Evolutionary conservation across 2,888 invertebrate genomes (phyloP).

Genomic region (Gymnoscelis rufifasciata): DNA sequence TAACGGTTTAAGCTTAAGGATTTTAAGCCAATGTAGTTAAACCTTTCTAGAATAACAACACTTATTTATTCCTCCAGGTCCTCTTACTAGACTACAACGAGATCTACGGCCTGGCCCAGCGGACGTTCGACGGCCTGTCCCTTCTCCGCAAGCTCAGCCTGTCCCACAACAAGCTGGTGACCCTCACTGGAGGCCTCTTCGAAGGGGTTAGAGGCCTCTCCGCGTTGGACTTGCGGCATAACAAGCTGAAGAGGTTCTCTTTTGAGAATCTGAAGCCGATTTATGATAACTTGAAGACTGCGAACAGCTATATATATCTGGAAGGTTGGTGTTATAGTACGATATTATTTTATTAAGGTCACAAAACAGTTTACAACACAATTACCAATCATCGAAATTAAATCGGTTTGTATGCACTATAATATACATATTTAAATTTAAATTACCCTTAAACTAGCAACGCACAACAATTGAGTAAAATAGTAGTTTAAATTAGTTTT

Average conservation of each 20-base stretch:
- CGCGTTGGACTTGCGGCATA: slow-evolving; percentile 86
- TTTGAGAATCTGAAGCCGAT: slow-evolving; percentile 86
- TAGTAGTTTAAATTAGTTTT: no score
- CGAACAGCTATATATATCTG: slow-evolving; percentile 85
- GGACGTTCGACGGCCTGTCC: slow-evolving; percentile 87
- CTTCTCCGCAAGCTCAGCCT: slow-evolving; percentile 85
- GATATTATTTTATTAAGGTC: no score
- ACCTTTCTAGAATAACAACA: no score
- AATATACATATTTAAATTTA: no score
- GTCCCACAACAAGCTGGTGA: slow-evolving; percentile 86
- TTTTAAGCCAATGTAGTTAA: no score
- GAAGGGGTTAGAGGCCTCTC: slow-evolving; percentile 84
- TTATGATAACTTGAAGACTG: slow-evolving; percentile 86
- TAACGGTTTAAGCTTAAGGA: no score
- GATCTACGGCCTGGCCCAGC: slow-evolving; percentile 85
- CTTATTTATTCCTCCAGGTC: slow-evolving; percentile 72
- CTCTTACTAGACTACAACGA: slow-evolving; percentile 84
- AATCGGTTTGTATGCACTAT: no score
- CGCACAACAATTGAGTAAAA: no score
- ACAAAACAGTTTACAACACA: no score
- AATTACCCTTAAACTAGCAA: no score
- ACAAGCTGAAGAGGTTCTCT: slow-evolving; percentile 86
- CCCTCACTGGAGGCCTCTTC: slow-evolving; percentile 84
- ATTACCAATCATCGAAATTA: no score
- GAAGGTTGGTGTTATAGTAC: slow-evolving; percentile 53